phyloP scores from a whole-genome alignment of 2,888 invertebrate genomes.

The Linnaemya tessellans region DNA sequence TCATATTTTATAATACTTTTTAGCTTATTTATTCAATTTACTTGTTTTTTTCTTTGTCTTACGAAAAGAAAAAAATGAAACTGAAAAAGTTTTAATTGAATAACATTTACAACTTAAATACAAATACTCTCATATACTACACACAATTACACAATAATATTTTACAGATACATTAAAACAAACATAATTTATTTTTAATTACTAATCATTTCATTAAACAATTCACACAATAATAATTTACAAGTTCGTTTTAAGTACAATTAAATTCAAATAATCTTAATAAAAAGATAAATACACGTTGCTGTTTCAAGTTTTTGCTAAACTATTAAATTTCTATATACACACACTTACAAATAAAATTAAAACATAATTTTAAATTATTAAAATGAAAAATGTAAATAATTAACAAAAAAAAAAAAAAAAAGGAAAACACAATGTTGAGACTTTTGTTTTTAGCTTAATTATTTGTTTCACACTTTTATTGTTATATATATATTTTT shows the following conservation, averaged over 20 bases:
- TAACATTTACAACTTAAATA: constrained; percentile 59
- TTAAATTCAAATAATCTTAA: constrained; percentile 29
- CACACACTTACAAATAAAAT: constrained; percentile 17
- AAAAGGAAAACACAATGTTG: constrained; percentile 44
- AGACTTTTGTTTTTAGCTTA: constrained; percentile 40
- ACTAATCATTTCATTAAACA: constrained; percentile 44
- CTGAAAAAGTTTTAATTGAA: constrained; percentile 12
- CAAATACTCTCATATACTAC: constrained; percentile 37
- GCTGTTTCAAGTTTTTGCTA: constrained; percentile 3
- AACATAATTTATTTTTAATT: constrained; percentile 33
- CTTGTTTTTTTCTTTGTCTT: constrained; percentile 27
- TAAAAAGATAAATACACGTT: constrained; percentile 26
- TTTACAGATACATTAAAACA: constrained; percentile 54
- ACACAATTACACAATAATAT: constrained; percentile 64
- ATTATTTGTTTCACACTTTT: constrained; percentile 26
- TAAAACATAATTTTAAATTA: not conserved
- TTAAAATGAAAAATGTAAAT: constrained; percentile 25
- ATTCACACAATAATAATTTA: constrained; percentile 62
- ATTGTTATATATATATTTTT: constrained; percentile 5
- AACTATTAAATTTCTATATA: constrained; percentile 2
- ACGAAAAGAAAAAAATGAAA: constrained; percentile 45
- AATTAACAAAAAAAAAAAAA: constrained; percentile 51
- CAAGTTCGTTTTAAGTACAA: constrained; percentile 37
- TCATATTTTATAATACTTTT: constrained; percentile 64
- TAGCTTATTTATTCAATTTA: constrained; percentile 59